A percentile compares a stretch with the other conserved stretches of the same genome.
phyloP scores from a whole-genome alignment of 2,797 vertebrate species.

The Simalia tracyae region DNA sequence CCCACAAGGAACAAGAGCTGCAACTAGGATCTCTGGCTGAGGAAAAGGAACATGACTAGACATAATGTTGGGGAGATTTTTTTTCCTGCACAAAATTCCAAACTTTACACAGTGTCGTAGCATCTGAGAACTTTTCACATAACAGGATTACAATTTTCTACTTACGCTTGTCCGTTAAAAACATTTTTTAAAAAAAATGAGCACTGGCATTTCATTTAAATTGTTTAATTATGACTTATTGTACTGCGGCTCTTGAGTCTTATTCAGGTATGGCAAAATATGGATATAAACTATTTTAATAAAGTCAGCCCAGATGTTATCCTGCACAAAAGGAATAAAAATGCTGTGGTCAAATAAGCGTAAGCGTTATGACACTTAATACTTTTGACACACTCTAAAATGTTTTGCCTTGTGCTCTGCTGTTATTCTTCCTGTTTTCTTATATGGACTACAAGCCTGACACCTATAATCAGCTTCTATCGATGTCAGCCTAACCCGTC shows the following conservation, averaged over 20 bases:
- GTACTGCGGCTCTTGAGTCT: not conserved
- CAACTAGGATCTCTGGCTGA: not conserved
- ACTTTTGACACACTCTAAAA: not conserved
- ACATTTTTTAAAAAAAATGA: not conserved
- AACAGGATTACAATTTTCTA: not conserved
- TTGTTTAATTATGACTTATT: not conserved
- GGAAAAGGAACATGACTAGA: not conserved
- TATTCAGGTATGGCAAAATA: not conserved
- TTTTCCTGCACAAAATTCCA: slow-evolving; percentile 12
- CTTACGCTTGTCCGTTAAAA: not conserved
- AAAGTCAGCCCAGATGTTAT: not conserved
- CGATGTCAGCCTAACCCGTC: not conserved
- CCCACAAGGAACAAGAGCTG: not conserved
- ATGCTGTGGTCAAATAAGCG: not conserved
- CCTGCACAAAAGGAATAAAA: not conserved
- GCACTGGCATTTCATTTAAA: not conserved
- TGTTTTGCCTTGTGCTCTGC: not conserved
- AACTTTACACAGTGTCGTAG: slow-evolving; percentile 16
- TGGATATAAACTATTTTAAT: not conserved
- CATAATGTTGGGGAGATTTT: slow-evolving; percentile 8
- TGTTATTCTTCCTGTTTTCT: not conserved
- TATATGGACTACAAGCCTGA: not conserved
- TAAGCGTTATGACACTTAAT: not conserved
- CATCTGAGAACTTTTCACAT: not conserved
- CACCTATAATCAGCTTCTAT: not conserved